Evolutionary conservation across 2,113 vertebrate species (phyloP).

Genomic region (Oxygymnocypris stewartii): DNA sequence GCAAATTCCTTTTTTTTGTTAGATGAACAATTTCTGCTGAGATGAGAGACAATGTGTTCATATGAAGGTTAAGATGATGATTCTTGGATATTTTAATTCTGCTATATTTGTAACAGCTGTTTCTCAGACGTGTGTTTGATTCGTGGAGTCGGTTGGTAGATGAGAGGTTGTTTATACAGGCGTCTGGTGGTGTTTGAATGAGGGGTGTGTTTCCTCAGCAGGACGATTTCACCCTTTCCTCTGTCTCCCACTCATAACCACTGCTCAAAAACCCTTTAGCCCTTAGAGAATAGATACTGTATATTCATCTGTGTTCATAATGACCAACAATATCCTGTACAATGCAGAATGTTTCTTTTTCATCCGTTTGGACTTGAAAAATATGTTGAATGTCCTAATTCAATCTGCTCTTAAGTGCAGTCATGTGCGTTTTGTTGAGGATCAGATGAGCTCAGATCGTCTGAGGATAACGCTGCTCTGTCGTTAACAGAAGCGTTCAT

Average conservation of each 20-base stretch:
- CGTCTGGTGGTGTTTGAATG: background rate
- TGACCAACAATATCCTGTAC: background rate
- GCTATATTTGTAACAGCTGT: background rate
- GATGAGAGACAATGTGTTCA: too few relatives aligned
- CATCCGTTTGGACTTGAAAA: background rate
- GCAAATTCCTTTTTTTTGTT: too few relatives aligned
- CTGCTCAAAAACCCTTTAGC: background rate
- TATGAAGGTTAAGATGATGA: background rate
- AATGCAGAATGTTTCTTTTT: background rate
- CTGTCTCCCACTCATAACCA: constrained; percentile 15
- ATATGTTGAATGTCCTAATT: background rate
- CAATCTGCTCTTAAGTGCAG: background rate
- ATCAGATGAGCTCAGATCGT: background rate
- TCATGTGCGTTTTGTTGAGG: constrained; percentile 7
- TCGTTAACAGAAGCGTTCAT: background rate
- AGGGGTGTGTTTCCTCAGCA: background rate
- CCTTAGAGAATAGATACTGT: background rate
- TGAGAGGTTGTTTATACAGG: background rate
- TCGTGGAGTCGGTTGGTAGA: constrained; percentile 8
- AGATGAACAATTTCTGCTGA: background rate
- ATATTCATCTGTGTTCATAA: background rate
- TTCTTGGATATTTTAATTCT: background rate
- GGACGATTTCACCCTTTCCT: constrained; percentile 12
- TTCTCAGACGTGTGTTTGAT: background rate
- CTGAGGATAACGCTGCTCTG: background rate